Conservation (phyloP, 2,797 vertebrate genomes). For the Geotrypetes seraphini region DNA sequence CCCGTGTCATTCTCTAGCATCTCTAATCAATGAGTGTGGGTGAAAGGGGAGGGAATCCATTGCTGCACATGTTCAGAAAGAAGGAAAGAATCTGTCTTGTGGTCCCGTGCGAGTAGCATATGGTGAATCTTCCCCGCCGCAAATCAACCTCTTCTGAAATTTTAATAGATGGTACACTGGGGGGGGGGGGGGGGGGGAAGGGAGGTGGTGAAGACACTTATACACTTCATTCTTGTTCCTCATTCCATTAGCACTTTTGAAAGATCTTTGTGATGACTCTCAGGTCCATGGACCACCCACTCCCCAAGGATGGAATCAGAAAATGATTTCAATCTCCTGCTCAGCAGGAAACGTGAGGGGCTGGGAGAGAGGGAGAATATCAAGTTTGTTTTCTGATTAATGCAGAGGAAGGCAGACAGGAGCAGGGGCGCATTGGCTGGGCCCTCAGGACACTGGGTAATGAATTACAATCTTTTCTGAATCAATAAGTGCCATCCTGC, state of each 20-base stretch:
- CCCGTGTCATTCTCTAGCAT: no score
- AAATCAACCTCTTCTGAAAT: no score
- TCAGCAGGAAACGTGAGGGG: neutral
- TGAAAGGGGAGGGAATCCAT: no score
- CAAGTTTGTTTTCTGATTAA: neutral
- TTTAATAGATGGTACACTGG: no score
- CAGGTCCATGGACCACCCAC: neutral
- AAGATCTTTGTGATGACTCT: neutral
- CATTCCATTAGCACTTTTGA: neutral
- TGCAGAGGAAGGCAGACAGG: neutral
- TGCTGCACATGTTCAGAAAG: no score
- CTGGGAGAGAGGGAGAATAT: neutral
- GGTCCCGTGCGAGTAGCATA: no score
- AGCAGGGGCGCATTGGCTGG: neutral
- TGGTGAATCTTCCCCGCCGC: no score
- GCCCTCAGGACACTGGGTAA: neutral
- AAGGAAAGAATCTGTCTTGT: no score
- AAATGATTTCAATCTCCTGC: neutral
- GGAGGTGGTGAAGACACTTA: no score
- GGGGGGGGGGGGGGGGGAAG: no score
- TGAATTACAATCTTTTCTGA: conserved; percentile 1
- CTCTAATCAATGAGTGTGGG: no score
- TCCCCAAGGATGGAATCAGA: no score
- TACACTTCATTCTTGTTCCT: neutral
- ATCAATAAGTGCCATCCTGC: neutral